Evolutionary conservation across 2,888 invertebrate genomes (phyloP), one percentile per base, ranked within the genome.

Genomic region (Drosophila bunnanda): DNA sequence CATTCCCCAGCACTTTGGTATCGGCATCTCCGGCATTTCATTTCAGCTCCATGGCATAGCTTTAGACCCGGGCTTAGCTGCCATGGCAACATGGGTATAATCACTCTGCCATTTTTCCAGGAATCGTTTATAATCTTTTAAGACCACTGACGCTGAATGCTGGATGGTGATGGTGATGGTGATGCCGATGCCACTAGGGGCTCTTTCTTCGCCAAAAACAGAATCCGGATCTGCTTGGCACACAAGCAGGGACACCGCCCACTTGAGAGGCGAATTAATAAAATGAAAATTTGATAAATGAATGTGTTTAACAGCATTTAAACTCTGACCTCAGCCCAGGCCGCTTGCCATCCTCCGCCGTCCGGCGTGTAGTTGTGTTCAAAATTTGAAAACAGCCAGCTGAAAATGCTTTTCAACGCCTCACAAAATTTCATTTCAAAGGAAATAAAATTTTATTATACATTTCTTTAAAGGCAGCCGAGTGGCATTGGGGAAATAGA

Each of bases 381-480:
- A 65, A 54, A 44, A 44, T 61, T 46, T 38, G 62, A 41, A 41
- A 17, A 20, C 60, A 48, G 28, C 22, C 56, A 54, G 54, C 54
- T 57, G 46, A 76, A 82, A 82, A 76, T 75, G 80, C 69, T 76
- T 81, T 83, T 80, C 82, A 80, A 83, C 80, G 84, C 79, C 73
- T 80, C 84, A 80, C 79, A 87, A 87, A 87, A 83, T 86, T 83
- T 81, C 68, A 81, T 83, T 83, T 81, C 71, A 79, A 76, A 74
- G 79, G 78, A 86, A 83, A 83, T 83, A 83, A 83, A 83, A 83
- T 86, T 81, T 83, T 83, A 83, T 83, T 83, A 70, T 76, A 68
- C 70, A 50, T 72, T 73, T 69, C 74, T 75, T 76, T 62, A 80
- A 83, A 64, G 77, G 83, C 65, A 74, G n/a, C n/a, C n/a, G n/a